phyloP scores from a whole-genome alignment of 2,888 invertebrate species.

The Hemithea aestivaria region DNA sequence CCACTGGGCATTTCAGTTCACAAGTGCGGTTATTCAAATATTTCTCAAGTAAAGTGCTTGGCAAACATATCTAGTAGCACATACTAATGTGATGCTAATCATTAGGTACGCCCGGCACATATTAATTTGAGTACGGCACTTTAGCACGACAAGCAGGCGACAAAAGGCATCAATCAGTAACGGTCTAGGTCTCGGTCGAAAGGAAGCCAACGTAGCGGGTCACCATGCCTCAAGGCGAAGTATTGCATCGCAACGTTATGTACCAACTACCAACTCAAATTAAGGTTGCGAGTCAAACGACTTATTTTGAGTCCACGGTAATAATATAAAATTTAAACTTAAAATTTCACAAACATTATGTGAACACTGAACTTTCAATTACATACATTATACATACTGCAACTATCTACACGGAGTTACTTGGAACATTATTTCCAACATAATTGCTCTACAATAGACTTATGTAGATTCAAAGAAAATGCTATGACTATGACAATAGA shows the following conservation, averaged over 20 bases:
- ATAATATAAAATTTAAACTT: no score
- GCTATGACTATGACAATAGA: no score
- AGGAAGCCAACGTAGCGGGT: conserved; percentile 41
- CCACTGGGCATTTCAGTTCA: conserved; percentile 38
- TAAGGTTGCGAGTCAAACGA: no score
- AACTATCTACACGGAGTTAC: no score
- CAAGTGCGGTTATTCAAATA: conserved; percentile 61
- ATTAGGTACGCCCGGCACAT: conserved; percentile 62
- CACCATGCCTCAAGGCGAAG: conserved; percentile 23
- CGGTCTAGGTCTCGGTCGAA: conserved; percentile 50
- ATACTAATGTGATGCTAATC: conserved; percentile 73
- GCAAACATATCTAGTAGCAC: conserved; percentile 58
- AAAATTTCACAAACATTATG: no score
- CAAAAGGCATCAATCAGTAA: conserved; percentile 54
- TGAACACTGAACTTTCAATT: no score
- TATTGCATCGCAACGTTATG: conserved; percentile 25
- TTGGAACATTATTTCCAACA: no score
- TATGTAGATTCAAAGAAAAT: no score
- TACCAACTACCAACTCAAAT: no score
- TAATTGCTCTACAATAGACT: no score
- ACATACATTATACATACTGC: no score
- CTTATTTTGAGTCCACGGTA: no score
- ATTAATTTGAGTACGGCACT: conserved; percentile 70
- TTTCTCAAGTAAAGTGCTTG: conserved; percentile 54
- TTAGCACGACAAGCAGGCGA: conserved; percentile 46